A percentile compares a stretch with the other conserved stretches of the same genome.
These are phyloP conservation scores for Eurystomus glaucurus DNA, from an alignment of 2,797 vertebrate genomes.

Conservation along the genomic window DNA sequence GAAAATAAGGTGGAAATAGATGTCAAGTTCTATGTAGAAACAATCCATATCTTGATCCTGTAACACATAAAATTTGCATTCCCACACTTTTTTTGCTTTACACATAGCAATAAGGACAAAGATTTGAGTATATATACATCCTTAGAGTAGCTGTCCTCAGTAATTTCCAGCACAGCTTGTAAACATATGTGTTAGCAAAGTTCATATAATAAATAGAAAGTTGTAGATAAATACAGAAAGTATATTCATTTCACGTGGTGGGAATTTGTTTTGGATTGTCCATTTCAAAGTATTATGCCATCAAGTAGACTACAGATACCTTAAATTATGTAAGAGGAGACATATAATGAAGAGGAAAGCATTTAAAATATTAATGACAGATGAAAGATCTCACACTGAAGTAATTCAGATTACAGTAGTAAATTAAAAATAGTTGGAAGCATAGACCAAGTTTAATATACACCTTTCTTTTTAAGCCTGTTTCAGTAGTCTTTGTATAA, in stretches of 20 bases:
- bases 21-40: background rate
- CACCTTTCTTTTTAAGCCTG: background rate
- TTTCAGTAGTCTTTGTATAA: background rate
- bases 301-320: background rate
- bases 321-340: background rate
- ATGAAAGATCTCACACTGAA: background rate
- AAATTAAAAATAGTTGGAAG: background rate
- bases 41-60: background rate
- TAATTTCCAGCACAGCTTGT: background rate
- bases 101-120: background rate
- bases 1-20: background rate
- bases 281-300: background rate
- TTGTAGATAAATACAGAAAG: background rate
- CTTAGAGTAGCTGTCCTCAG: background rate
- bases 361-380: background rate
- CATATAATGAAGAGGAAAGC: background rate
- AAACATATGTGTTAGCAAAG: background rate
- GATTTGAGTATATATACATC: background rate
- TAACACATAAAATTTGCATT: background rate
- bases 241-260: fast-evolving
- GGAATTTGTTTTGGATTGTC: fast-evolving
- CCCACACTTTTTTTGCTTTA: background rate
- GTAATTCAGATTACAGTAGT: background rate
- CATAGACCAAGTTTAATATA: background rate
- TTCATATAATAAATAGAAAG: background rate